phyloP scores from a whole-genome alignment of 2,797 vertebrate species.

The Falco novaeseelandiae region DNA sequence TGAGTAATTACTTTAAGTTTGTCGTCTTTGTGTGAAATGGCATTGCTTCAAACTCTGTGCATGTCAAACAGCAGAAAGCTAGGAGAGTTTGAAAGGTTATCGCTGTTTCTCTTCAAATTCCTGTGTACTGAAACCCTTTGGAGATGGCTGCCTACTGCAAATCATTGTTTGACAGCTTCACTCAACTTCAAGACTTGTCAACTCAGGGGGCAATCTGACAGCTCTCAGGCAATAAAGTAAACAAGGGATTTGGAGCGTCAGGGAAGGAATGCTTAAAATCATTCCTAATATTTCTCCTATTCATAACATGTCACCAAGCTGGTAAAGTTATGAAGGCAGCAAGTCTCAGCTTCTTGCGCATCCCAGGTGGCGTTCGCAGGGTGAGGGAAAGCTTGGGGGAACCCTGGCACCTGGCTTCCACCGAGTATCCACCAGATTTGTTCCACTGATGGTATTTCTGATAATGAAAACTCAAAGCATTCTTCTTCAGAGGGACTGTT shows the following conservation, averaged over 20 bases:
- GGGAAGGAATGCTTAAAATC: slow-evolving; percentile 84
- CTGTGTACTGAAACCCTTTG: slow-evolving; percentile 66
- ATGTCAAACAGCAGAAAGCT: slow-evolving; percentile 61
- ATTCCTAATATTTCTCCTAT: slow-evolving; percentile 79
- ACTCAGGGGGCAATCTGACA: slow-evolving; percentile 68
- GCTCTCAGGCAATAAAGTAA: slow-evolving; percentile 83
- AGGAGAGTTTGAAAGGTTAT: slow-evolving; percentile 69
- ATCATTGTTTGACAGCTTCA: slow-evolving; percentile 77
- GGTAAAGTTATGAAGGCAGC: slow-evolving; percentile 45
- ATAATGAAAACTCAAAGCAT: neutral
- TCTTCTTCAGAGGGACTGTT: neutral
- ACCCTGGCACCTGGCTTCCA: neutral
- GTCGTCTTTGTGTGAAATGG: slow-evolving; percentile 56
- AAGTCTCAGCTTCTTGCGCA: slow-evolving; percentile 54
- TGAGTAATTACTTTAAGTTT: slow-evolving; percentile 48
- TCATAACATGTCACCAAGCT: slow-evolving; percentile 73
- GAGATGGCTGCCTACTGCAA: slow-evolving; percentile 74
- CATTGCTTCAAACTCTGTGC: slow-evolving; percentile 71
- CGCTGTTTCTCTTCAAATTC: slow-evolving; percentile 71
- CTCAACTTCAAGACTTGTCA: slow-evolving; percentile 71
- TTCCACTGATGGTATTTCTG: neutral
- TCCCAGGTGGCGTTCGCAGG: slow-evolving; percentile 7
- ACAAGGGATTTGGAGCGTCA: slow-evolving; percentile 85
- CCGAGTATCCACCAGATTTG: neutral
- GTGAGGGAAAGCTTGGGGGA: neutral